phyloP scores from a whole-genome alignment of 2,113 vertebrate species.

The Numenius arquata region DNA sequence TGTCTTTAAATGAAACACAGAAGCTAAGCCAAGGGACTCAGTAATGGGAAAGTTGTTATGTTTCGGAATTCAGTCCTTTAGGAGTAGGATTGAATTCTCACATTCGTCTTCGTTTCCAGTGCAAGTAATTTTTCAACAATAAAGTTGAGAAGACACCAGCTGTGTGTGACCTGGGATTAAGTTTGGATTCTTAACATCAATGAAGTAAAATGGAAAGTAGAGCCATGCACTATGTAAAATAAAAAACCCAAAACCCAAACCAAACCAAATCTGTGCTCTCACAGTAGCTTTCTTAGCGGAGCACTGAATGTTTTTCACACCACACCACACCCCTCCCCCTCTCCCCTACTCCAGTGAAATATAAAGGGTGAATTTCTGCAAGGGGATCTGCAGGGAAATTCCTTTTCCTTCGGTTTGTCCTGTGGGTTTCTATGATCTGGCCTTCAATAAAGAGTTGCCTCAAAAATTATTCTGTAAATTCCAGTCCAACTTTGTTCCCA shows the following conservation, averaged over 20 bases:
- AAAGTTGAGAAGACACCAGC: background rate
- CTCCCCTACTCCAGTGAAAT: background rate
- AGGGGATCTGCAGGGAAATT: background rate
- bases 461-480: constrained; percentile 24
- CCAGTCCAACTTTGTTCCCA: constrained; percentile 9
- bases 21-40: background rate
- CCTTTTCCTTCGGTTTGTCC: background rate
- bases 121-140: background rate
- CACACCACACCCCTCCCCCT: background rate
- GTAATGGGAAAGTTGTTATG: background rate
- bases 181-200: background rate
- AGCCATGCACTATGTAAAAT: background rate
- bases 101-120: background rate
- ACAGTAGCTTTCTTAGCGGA: background rate
- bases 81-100: background rate
- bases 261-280: background rate
- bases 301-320: background rate
- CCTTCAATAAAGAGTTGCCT: background rate
- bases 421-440: background rate
- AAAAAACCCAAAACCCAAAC: too few relatives aligned
- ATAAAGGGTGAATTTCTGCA: background rate
- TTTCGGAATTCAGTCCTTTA: background rate
- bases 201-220: background rate
- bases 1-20: background rate
- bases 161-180: background rate